Base-by-base conservation (phyloP, 2,888 invertebrate species). In the Onthophagus sagittarius region DNA sequence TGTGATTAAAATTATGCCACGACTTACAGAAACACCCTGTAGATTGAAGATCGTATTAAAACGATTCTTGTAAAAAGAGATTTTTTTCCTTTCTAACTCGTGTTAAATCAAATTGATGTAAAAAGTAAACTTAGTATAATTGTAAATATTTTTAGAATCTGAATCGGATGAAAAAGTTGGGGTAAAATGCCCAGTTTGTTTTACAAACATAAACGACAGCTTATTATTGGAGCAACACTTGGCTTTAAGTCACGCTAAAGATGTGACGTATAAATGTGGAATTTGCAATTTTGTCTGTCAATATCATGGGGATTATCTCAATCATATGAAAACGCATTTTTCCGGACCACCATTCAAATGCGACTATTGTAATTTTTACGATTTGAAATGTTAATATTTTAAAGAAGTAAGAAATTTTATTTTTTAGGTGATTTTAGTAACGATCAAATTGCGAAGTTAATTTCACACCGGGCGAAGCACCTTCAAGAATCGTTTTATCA, bases 261-360 rank as follows among this genome's bases (percentile, higher is more conserved):
- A 89, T 81, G 87, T 89, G 2, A 88, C 88, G 2, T 89, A 89
- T 78, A 87, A 88, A 78, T 91, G 91, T 82, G 88, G 88, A 53
- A 82, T 90, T 70, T 91, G 91, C 82, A 86, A 87, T n/a, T 90
- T 89, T 82, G 88, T 88, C 67, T 89, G 89, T 78, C 88, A 88
- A 77, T 90, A 89, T 86, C 90, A 90, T 79, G 86, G 89, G 39
- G 88, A 88, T 78, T 90, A 89, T 82, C 87, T 89, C 77, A 85
- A 86, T 75, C 91, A 91, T 79, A 89, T 90, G 88, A 88, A 88
- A 79, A 85, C 84, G 23, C 88, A 88, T 82, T 90, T 89, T 80
- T 83, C 85, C 69, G 90, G 90, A 14, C 90, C 90, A n/a, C 90
- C 90, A n/a, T 90, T 87, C 80, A 85, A 86, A 77, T 91, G 91